Base-by-base conservation (phyloP, 2,888 invertebrate genomes). In the Hemaris fuciformis region DNA sequence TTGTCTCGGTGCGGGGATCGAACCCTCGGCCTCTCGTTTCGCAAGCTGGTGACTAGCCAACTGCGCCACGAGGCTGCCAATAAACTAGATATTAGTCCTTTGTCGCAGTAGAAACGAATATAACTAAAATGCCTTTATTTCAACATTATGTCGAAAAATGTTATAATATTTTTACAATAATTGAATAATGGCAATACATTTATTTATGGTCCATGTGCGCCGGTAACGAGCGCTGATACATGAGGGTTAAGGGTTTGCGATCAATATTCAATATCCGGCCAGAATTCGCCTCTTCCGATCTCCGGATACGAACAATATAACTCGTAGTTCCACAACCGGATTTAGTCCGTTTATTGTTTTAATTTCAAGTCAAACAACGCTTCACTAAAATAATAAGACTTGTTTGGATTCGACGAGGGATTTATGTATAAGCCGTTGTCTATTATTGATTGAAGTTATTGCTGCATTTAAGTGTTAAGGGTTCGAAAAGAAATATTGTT, bases 201-300 rank as follows among this genome's bases (percentile, higher is more conserved):
- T 83, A 77, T 85, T 85, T 85, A 84, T 84, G 78, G 78, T 80
- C 73, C 73, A 78, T 67, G 75, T 83, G 85, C 85, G 83, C 78
- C 81, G 76, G 84, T 84, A 84, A 86, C 87, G 83, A 85, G 79
- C 76, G 76, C 63, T 84, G 80, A 87, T 90, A 90, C 86, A 85
- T 90, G 89, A 89, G 87, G 85, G 89, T 87, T 90, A 89, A 89
- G 91, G 88, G 89, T 85, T 80, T 83, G 72, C 88, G 91, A 90
- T 92, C 91, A 90, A 91, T 91, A 91, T 91, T 91, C 91, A 91
- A 92, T 92, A 91, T 91, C 91, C 91, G 91, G 85, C 69, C 77
- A 83, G 84, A 86, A 89, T 91, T 90, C 88, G 85, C 83, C 84
- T 87, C 87, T 91, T 91, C 91, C 91, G 87, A 86, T 84, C 81